These are phyloP conservation scores for Metallyticus violacea DNA, from an alignment of 2,888 invertebrate species.

Conservation along the genomic window DNA sequence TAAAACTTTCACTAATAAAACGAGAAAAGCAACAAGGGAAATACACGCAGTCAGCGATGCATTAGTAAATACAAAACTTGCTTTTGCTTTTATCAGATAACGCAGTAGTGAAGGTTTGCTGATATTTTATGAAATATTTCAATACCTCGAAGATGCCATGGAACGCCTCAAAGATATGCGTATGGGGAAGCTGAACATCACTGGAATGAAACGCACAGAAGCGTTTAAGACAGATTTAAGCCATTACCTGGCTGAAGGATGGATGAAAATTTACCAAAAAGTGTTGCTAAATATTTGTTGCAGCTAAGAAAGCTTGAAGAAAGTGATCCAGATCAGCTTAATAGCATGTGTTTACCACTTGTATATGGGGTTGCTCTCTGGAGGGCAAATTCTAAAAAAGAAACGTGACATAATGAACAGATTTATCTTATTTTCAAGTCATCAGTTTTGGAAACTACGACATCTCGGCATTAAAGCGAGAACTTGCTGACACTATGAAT, in stretches of 20 bases:
- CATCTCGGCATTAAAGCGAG: slow-evolving; percentile 62
- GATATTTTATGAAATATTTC: slow-evolving; percentile 75
- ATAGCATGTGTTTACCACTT: slow-evolving; percentile 76
- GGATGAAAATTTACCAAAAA: slow-evolving; percentile 53
- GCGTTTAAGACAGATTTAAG: slow-evolving; percentile 69
- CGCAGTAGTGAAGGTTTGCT: slow-evolving; percentile 70
- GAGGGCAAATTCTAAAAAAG: slow-evolving; percentile 71
- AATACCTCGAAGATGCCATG: slow-evolving; percentile 66
- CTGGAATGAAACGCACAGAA: slow-evolving; percentile 57
- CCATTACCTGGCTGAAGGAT: slow-evolving; percentile 61
- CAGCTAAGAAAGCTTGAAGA: slow-evolving; percentile 63
- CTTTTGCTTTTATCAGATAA: slow-evolving; percentile 69
- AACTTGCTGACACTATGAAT: slow-evolving; percentile 64
- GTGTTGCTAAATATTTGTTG: slow-evolving; percentile 63
- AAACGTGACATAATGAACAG: slow-evolving; percentile 55
- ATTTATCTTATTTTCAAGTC: slow-evolving; percentile 39
- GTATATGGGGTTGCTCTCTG: slow-evolving; percentile 74
- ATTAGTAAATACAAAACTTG: slow-evolving; percentile 75
- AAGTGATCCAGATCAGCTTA: slow-evolving; percentile 57
- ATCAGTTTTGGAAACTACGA: slow-evolving; percentile 54
- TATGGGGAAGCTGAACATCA: slow-evolving; percentile 48
- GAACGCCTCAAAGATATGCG: slow-evolving; percentile 48
- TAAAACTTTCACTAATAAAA: slow-evolving; percentile 51
- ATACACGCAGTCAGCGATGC: slow-evolving; percentile 74
- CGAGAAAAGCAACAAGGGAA: slow-evolving; percentile 69